Evolutionary conservation across 2,888 invertebrate species (phyloP).

Genomic region (Leptinotarsa tumamoca): DNA sequence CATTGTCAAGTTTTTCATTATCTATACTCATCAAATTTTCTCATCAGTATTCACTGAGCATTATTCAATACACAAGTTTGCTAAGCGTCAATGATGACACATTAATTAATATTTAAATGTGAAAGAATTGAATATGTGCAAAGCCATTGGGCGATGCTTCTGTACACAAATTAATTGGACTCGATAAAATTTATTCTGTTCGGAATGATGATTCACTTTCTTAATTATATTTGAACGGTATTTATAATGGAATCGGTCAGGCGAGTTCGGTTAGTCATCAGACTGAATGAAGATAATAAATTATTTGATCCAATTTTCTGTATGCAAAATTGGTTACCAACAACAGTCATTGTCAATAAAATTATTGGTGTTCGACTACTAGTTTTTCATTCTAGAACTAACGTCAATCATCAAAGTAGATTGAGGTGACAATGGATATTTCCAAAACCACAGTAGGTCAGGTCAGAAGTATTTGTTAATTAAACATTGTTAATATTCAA

Average conservation of each 20-base stretch:
- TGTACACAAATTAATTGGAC: slow-evolving; percentile 35
- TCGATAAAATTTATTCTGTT: slow-evolving; percentile 22
- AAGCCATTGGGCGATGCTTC: slow-evolving; percentile 27
- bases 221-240: slow-evolving; percentile 33
- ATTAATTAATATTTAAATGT: slow-evolving; percentile 11
- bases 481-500: too few relatives aligned
- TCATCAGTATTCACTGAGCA: slow-evolving; percentile 12
- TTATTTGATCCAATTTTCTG: not conserved
- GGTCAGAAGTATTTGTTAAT: too few relatives aligned
- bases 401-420: too few relatives aligned
- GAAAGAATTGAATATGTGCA: slow-evolving; percentile 7
- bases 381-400: too few relatives aligned
- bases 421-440: too few relatives aligned
- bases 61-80: not conserved
- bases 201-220: slow-evolving; percentile 18
- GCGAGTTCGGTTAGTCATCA: not conserved
- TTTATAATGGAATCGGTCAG: slow-evolving; percentile 22
- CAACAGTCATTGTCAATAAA: too few relatives aligned
- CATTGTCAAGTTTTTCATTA: not conserved
- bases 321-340: not conserved
- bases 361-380: too few relatives aligned
- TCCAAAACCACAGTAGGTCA: too few relatives aligned
- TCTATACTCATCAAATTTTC: not conserved
- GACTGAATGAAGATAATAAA: not conserved
- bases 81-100: slow-evolving; percentile 14